Base-by-base conservation (phyloP, 2,113 vertebrate genomes). In the Orthochromis indermauri region DNA sequence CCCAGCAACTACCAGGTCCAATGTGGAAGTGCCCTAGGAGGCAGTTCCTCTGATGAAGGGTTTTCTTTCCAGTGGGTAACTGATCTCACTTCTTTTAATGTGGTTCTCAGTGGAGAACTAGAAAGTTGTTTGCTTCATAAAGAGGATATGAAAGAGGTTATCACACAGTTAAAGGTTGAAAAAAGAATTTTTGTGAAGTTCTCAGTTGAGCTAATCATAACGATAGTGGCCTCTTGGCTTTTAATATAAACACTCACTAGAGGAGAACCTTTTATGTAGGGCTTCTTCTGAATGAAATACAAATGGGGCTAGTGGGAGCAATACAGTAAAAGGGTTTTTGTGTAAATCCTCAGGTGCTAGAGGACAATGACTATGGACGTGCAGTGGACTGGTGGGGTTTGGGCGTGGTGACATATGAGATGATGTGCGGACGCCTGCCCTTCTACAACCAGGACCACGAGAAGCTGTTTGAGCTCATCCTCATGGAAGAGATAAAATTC, bases 391-490 rank as follows among this genome's bases (percentile, higher is more conserved):
- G 96, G 96, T 97, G 96, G 96, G 96, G 96, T 49, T 78, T 97
- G 83, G 96, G 96, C 6, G 96, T 97, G 86, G 96, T 97, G 19
- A 97, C 95, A 89, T 97, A 97, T 47, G 96, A 97, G 92, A 97
- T 97, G 96, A 96, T 97, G 96, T 97, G 96, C 24, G 96, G 96
- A 83, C 95, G 96, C 26, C 94, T 97, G 88, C 96, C 96, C 13
- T 97, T 97, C 92, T 97, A 97, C 94, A 97, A 97, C 94, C 95
- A 97, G 95, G 96, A 97, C 94, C 96, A 97, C 68, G 96, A 97
- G 92, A 96, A 96, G 91, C 94, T 97, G 94, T 97, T 97, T 61
- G 96, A 97, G 86, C 93, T 96, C 80, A 97, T 97, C 92, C 95
- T 97, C 49, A 97, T 97, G 96, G 96, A 97, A 88, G 96, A 97